Conservation (phyloP, 2,113 vertebrate species). For the Egretta garzetta region DNA sequence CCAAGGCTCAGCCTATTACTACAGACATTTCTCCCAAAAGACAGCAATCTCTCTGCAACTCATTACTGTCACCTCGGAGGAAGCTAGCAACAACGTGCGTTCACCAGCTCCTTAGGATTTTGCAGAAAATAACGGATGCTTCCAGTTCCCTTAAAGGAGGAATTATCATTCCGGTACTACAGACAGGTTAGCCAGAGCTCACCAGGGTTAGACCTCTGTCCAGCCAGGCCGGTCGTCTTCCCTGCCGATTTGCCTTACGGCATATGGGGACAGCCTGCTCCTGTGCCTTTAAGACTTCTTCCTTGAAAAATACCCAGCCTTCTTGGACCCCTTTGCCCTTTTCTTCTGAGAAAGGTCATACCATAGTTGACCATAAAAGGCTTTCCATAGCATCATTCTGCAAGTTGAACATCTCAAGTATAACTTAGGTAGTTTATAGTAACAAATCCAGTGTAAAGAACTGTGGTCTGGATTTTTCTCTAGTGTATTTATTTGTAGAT, state of each 20-base stretch:
- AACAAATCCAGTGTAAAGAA: not conserved
- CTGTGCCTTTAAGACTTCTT: no score
- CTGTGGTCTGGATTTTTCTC: not conserved
- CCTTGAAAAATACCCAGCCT: no score
- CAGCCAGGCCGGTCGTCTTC: no score
- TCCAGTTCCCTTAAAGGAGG: not conserved
- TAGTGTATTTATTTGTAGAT: not conserved
- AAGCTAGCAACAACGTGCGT: accelerated
- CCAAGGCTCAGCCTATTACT: not conserved
- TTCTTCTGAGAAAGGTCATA: not conserved
- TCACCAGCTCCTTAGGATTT: not conserved
- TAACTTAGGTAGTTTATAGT: not conserved
- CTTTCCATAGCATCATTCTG: not conserved
- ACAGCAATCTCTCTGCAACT: not conserved
- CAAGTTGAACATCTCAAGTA: not conserved
- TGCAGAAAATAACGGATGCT: not conserved
- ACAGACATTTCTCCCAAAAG: not conserved
- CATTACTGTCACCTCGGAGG: not conserved
- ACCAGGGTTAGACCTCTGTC: not conserved
- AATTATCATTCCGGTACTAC: not conserved
- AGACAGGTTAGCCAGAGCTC: no score
- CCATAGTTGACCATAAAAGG: not conserved
- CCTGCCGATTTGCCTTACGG: no score
- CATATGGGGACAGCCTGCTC: no score
- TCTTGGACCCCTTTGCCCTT: no score